A percentile compares a stretch with the other conserved stretches of the same genome.
phyloP scores from a whole-genome alignment of 2,113 vertebrate species.

The zebrafish (Danio rerio) region GRCz12tu NC_133178.1:65939001-65939500 shows the following conservation, averaged over 20 bases:
- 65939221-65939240: too few species aligned
- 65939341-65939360: conserved; percentile 60
- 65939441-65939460: too few species aligned
- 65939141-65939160: not conserved
- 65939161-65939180: conserved; percentile 68
- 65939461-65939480: too few species aligned
- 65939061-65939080: conserved; percentile 67
- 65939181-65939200: too few species aligned
- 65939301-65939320: too few species aligned
- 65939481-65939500: conserved; percentile 17
- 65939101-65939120: conserved; percentile 60
- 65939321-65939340: conserved; percentile 65
- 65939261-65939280: too few species aligned
- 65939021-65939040: conserved; percentile 99
- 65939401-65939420: too few species aligned
- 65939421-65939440: too few species aligned
- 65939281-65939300: too few species aligned
- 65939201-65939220: too few species aligned
- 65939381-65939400: conserved; percentile 53
- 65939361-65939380: conserved; percentile 54
- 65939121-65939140: conserved; percentile 76
- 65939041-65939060: conserved; percentile 93
- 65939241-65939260: too few species aligned
- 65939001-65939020: conserved; percentile 97
- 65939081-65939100: not conserved